These are phyloP conservation scores for Mamestra brassicae DNA, from an alignment of 2,888 invertebrate species.

Conservation along the genomic window DNA sequence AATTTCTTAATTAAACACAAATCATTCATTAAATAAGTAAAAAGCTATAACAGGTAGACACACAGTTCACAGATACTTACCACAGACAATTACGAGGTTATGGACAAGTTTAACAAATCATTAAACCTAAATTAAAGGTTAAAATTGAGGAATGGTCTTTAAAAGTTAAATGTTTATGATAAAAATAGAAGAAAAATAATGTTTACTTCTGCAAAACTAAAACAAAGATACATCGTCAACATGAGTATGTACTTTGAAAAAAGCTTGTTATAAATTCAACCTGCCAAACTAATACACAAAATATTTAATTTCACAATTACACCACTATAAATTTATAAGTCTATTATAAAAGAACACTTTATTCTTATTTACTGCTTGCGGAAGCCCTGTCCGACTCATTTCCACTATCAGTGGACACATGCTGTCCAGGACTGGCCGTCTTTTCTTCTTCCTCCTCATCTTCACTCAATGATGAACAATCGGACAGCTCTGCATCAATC, in stretches of 20 bases:
- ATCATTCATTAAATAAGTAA: constrained; percentile 5
- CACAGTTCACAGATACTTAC: no score
- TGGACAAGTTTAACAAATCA: background rate
- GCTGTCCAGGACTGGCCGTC: constrained; percentile 60
- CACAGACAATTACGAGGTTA: no score
- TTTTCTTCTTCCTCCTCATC: constrained; percentile 79
- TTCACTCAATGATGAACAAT: constrained; percentile 87
- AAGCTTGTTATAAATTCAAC: constrained; percentile 19
- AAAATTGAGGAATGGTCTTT: background rate
- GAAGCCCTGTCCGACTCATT: constrained; percentile 83
- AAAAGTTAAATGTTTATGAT: background rate
- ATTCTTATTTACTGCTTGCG: constrained; percentile 66
- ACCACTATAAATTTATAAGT: constrained; percentile 1
- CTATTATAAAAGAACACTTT: background rate
- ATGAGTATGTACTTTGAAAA: constrained; percentile 10
- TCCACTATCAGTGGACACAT: constrained; percentile 83
- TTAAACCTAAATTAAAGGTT: background rate
- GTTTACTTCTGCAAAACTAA: background rate
- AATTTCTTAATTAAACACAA: constrained; percentile 18
- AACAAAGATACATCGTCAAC: background rate
- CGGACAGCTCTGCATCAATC: constrained; percentile 89
- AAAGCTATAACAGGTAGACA: no score
- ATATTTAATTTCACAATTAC: constrained; percentile 1
- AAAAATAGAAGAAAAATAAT: background rate
- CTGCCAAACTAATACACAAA: constrained; percentile 19